Conservation (phyloP, 2,888 invertebrate species). For the Apeira syringaria region DNA sequence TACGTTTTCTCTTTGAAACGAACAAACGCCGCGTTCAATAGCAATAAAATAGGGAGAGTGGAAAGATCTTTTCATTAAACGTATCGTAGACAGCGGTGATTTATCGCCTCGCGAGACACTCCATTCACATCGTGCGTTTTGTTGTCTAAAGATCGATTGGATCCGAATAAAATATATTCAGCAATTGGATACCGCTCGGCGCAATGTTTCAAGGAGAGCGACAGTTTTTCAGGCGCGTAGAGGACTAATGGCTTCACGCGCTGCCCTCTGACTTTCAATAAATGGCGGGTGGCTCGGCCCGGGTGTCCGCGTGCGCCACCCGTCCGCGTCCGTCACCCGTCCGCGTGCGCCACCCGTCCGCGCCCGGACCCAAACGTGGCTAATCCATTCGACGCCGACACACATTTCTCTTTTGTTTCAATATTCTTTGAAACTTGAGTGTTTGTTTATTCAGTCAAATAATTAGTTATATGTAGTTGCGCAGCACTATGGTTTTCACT, state of each 20-base stretch:
- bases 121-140: slow-evolving; percentile 74
- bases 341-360: slow-evolving; percentile 17
- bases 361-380: slow-evolving; percentile 43
- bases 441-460: slow-evolving; percentile 18
- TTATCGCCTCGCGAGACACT: slow-evolving; percentile 77
- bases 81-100: slow-evolving; percentile 72
- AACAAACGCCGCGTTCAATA: slow-evolving; percentile 47
- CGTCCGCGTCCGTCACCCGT: slow-evolving; percentile 21
- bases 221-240: slow-evolving; percentile 73
- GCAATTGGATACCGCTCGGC: slow-evolving; percentile 73
- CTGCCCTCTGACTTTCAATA: slow-evolving; percentile 75
- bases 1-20: slow-evolving; percentile 37
- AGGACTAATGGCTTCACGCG: slow-evolving; percentile 76
- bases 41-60: slow-evolving; percentile 63
- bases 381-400: slow-evolving; percentile 58
- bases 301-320: slow-evolving; percentile 24
- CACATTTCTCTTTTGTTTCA: slow-evolving; percentile 36
- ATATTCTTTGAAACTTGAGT: slow-evolving; percentile 28
- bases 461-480: no score
- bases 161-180: slow-evolving; percentile 77
- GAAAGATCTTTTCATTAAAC: slow-evolving; percentile 77
- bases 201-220: slow-evolving; percentile 75
- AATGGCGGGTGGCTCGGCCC: slow-evolving; percentile 54
- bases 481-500: no score
- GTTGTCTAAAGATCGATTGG: slow-evolving; percentile 78